Evolutionary conservation across 2,888 invertebrate species (phyloP).

Genomic region (Ctena decussata): DNA sequence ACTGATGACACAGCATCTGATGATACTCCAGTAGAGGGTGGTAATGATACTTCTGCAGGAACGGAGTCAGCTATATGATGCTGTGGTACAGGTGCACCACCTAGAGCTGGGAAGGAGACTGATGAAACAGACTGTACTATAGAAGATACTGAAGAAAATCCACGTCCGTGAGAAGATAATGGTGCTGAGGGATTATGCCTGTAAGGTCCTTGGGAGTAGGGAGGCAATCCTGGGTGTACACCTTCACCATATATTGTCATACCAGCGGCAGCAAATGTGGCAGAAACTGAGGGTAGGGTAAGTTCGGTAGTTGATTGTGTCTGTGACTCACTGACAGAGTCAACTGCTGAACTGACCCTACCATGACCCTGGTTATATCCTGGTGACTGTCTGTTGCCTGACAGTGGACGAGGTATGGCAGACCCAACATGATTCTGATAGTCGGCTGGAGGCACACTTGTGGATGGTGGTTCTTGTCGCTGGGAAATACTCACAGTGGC

Average conservation of each 20-base stretch:
- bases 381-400: slow-evolving; percentile 16
- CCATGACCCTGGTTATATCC: neutral
- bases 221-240: slow-evolving; percentile 19
- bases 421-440: neutral
- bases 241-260: slow-evolving; percentile 58
- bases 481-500: neutral
- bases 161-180: slow-evolving; percentile 19
- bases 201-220: slow-evolving; percentile 8
- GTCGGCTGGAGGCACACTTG: slow-evolving; percentile 16
- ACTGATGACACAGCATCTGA: slow-evolving; percentile 23
- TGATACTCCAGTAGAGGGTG: slow-evolving; percentile 51
- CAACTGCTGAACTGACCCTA: no score
- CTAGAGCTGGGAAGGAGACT: slow-evolving; percentile 55
- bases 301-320: slow-evolving; percentile 33
- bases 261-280: slow-evolving; percentile 65
- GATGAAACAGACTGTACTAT: slow-evolving; percentile 63
- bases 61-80: slow-evolving; percentile 12
- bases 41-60: slow-evolving; percentile 53
- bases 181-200: neutral
- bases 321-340: neutral
- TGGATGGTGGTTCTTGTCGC: slow-evolving; percentile 16
- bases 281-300: slow-evolving; percentile 64
- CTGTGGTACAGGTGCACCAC: neutral
- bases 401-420: neutral
- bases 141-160: slow-evolving; percentile 62